phyloP scores from a whole-genome alignment of 2,888 invertebrate genomes.

The Acleris sparsana region DNA sequence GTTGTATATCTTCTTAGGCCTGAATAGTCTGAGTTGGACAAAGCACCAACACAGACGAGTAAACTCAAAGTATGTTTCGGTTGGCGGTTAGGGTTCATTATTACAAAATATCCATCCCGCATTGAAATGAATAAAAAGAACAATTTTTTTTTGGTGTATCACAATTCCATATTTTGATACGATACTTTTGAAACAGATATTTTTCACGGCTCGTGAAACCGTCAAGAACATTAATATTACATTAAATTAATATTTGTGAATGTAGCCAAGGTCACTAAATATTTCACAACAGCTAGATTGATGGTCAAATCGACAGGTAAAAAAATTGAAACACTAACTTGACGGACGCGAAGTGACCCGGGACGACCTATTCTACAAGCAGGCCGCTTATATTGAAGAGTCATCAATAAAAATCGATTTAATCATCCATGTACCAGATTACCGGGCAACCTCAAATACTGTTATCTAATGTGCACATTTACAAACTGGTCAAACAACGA shows the following conservation, averaged over 20 bases:
- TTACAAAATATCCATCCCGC: too few relatives aligned
- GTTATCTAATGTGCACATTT: slow-evolving; percentile 27
- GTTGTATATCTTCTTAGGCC: not conserved
- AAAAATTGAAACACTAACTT: slow-evolving; percentile 44
- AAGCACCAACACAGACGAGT: too few relatives aligned
- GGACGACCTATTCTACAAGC: slow-evolving; percentile 44
- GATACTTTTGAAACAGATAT: not conserved
- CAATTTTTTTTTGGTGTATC: too few relatives aligned
- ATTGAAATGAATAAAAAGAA: too few relatives aligned
- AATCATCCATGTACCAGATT: slow-evolving; percentile 40
- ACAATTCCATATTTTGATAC: too few relatives aligned
- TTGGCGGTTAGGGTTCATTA: too few relatives aligned
- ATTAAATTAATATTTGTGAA: slow-evolving; percentile 10
- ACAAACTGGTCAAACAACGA: slow-evolving; percentile 34
- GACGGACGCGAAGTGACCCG: slow-evolving; percentile 56
- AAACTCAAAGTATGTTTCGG: too few relatives aligned
- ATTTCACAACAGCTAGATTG: slow-evolving; percentile 18
- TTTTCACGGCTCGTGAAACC: not conserved
- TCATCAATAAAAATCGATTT: slow-evolving; percentile 50
- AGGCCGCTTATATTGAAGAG: slow-evolving; percentile 51
- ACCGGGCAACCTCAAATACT: slow-evolving; percentile 27
- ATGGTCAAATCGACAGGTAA: slow-evolving; percentile 26
- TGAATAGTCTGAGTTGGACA: too few relatives aligned
- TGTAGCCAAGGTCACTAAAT: slow-evolving; percentile 10
- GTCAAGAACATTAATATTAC: not conserved